Conservation (phyloP, 92 coral and sea anemone species). For the Phenganax marumi region DNA sequence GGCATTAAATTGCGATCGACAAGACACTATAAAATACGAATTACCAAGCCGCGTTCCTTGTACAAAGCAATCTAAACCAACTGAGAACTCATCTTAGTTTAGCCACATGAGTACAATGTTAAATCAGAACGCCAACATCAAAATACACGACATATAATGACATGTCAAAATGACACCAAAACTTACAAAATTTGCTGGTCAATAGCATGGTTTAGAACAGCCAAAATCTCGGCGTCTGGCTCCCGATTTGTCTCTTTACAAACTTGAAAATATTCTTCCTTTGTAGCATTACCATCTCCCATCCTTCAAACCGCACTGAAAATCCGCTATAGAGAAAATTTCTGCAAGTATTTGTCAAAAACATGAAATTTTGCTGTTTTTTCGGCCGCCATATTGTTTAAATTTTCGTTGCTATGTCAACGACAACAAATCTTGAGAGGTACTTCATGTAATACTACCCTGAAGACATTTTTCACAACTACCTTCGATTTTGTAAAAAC, state of each 20-base stretch:
- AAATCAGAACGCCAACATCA: background rate
- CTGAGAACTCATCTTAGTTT: background rate
- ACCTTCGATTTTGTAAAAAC: too few relatives aligned
- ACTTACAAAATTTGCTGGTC: constrained; percentile 87
- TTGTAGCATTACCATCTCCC: constrained; percentile 85
- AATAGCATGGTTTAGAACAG: constrained; percentile 72
- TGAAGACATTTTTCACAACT: too few relatives aligned
- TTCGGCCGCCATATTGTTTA: constrained; percentile 67
- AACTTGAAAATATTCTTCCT: constrained; percentile 69
- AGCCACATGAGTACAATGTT: background rate
- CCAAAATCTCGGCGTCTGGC: constrained; percentile 74
- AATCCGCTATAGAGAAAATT: background rate
- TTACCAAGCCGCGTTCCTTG: too few relatives aligned
- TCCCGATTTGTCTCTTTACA: constrained; percentile 70
- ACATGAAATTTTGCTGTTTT: background rate
- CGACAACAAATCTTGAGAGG: constrained; percentile 32
- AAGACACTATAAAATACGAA: background rate
- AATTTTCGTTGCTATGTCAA: constrained; percentile 47
- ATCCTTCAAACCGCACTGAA: constrained; percentile 31
- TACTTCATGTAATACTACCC: background rate
- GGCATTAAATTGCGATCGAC: background rate
- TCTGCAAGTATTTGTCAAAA: background rate
- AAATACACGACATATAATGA: constrained; percentile 4
- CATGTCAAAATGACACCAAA: background rate
- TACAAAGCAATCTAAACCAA: background rate